Base-by-base conservation (phyloP, 2,113 vertebrate genomes). In the Cephalopholis sonnerati region DNA sequence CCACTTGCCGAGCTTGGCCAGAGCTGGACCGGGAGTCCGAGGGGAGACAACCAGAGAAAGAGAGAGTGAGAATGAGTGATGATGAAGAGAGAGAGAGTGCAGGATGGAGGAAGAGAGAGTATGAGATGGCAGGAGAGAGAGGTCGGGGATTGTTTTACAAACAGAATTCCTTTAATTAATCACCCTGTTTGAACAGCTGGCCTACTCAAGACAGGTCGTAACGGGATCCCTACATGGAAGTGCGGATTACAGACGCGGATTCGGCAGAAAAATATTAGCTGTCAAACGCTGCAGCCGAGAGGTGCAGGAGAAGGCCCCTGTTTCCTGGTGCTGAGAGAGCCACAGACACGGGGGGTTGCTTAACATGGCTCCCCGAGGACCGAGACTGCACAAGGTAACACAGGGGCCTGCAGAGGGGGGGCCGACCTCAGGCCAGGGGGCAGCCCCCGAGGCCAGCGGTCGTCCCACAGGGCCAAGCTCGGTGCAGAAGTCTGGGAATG, bases 131-230 rank as follows among this genome's bases (percentile, higher is more conserved):
- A 57, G 27, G 76, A 86, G 86, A 86, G 57, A 61, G 72, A 70
- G 95, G 94, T 91, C 75, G 74, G 92, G 95, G 94, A 96, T 97
- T 97, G 95, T 97, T 97, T 98, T 98, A 96, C 96, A 97, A 97
- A 96, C 96, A 96, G 96, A 98, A 97, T 97, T 97, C 95, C 97
- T 97, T 98, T 97, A 98, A 98, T 98, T 99, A 99, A 98, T 99
- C 97, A 97, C 94, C 90, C 89, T 98, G 96, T 99, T 99, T 98
- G 96, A 99, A 99, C 98, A 98, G 98, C 97, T 99, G 97, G 96
- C 93, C 94, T 93, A 83, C 55, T 94, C 94, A 93, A 95, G 94
- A 94, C 91, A 92, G 94, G 92, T 90, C 90, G 95, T 96, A 95
- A 95, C 64, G 90, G 91, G 95, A 96, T 96, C 95, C 91, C 91